Evolutionary conservation across 2,888 invertebrate genomes (phyloP).

Genomic region (Amphipyra tragopoginis): DNA sequence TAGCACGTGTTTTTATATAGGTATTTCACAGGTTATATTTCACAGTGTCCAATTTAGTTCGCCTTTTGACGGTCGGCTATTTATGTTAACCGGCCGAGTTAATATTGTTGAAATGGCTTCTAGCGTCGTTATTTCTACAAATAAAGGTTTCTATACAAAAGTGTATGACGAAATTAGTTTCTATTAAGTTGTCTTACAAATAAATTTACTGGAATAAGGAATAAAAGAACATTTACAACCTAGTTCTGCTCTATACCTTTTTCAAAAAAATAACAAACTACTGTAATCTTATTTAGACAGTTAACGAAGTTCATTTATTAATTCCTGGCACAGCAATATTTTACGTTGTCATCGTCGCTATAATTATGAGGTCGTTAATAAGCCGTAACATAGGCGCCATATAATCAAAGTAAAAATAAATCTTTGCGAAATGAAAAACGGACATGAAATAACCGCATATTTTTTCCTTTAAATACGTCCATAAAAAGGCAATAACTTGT

Average conservation of each 20-base stretch:
- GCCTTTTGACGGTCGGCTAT: conserved; percentile 48
- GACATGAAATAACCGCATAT: conserved; percentile 85
- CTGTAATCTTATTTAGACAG: conserved; percentile 42
- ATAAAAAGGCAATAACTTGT: conserved; percentile 86
- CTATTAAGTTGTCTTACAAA: not conserved
- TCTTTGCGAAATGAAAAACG: conserved; percentile 84
- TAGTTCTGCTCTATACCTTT: not conserved
- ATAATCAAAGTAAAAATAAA: conserved; percentile 87
- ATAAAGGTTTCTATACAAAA: conserved; percentile 6
- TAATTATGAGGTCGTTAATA: conserved; percentile 86
- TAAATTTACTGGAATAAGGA: too few relatives aligned
- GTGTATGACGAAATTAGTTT: not conserved
- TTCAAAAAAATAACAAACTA: conserved; percentile 11
- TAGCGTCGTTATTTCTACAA: conserved; percentile 30
- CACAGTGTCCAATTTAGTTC: conserved; percentile 52
- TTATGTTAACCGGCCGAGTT: conserved; percentile 44
- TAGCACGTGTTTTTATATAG: conserved; percentile 81
- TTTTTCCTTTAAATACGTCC: conserved; percentile 82
- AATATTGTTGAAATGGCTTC: conserved; percentile 31
- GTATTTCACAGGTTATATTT: conserved; percentile 59
- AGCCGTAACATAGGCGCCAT: conserved; percentile 81
- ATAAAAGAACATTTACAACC: too few relatives aligned
- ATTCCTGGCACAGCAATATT: conserved; percentile 75
- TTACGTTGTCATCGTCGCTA: conserved; percentile 79
- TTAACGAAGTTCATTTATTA: conserved; percentile 71